Evolutionary conservation across 2,888 invertebrate genomes (phyloP).

Genomic region (Sepiola atlantica): DNA sequence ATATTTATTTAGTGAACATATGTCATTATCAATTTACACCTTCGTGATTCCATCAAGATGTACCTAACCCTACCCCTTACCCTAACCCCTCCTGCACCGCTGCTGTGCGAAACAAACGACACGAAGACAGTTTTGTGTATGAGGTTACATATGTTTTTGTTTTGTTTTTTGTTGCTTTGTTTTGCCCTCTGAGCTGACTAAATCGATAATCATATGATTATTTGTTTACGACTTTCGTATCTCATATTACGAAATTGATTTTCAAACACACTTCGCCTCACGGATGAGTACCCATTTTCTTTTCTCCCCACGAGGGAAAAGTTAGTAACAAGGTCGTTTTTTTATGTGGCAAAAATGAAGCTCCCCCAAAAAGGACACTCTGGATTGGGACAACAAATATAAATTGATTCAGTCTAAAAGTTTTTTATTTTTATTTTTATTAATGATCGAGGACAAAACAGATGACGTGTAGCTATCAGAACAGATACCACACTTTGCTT

Average conservation of each 20-base stretch:
- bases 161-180: background rate
- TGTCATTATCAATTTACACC: slow-evolving; percentile 4
- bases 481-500: too few relatives aligned
- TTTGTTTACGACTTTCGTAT: background rate
- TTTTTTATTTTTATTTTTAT: too few relatives aligned
- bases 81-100: too few relatives aligned
- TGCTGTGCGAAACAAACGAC: background rate
- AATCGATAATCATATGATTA: background rate
- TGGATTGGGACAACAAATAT: too few relatives aligned
- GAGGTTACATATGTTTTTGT: background rate
- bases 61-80: background rate
- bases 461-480: too few relatives aligned
- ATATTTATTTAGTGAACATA: background rate
- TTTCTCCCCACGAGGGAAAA: background rate
- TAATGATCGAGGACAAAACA: too few relatives aligned
- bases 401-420: too few relatives aligned
- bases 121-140: background rate
- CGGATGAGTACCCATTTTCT: background rate
- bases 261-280: background rate
- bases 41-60: background rate
- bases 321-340: too few relatives aligned
- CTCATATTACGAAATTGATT: background rate
- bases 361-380: too few relatives aligned
- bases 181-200: background rate
- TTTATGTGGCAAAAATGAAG: too few relatives aligned